Base-by-base conservation (phyloP, 2,888 invertebrate species). In the Cotesia congregata region DNA sequence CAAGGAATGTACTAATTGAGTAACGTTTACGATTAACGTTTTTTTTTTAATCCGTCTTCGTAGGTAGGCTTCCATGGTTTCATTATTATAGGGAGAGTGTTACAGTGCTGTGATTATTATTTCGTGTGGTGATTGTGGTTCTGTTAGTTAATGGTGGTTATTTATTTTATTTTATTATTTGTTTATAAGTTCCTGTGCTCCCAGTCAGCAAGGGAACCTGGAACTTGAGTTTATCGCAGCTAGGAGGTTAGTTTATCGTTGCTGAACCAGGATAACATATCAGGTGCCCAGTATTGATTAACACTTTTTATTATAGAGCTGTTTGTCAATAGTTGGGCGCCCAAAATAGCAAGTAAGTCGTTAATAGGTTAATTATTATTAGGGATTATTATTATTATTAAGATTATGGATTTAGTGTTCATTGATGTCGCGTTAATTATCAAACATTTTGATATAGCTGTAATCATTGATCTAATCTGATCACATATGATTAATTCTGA, bases 1-100 rank as follows among this genome's bases (percentile, higher is more conserved):
- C 95, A 95, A 93, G 95, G 95, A 90, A 94, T 95, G 87, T 88
- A 83, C 77, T 88, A 88, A 75, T 69, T 50, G 12, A 12, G 9
- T 50, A 50, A 50, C 7, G 9, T 12, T 50, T 6, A 50, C 12
- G 30, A 30, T 30, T 30, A 30, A 30, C 30, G 30, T 50, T 50
- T 50, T 50, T 50, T 50, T 50, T 50, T 50, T 50, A 50, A 50
- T 50, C 50, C 12, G 85, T 87, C 86, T 88, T 86, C 86, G 84
- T 85, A 50, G 87, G 83, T 85, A 87, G 88, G 88, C 88, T 89
- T 88, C 88, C 88, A 89, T 80, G 81, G 71, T 70, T 62, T 76
- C 74, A 76, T 77, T 73, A 78, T 78, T 65, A 30, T 20, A 62
- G 30, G 9, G 38, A 6, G 69, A 73, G 77, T 77, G 39, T 30